Evolutionary conservation across 2,113 vertebrate genomes (phyloP), one percentile per base, ranked within the genome.

Genomic region (Vidua chalybeata): DNA sequence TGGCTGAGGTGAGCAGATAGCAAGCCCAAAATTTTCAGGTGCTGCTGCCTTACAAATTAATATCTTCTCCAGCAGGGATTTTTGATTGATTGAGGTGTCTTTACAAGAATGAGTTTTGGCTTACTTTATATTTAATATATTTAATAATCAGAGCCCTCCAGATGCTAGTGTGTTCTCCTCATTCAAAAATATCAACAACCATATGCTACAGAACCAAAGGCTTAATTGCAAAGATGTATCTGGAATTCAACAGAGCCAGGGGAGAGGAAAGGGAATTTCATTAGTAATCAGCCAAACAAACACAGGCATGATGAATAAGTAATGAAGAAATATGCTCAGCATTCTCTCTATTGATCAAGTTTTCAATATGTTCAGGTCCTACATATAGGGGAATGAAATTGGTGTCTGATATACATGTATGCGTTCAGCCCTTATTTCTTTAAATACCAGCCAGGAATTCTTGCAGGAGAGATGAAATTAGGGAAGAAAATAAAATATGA

Each of bases 131-230:
- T 84, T 94, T 72, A 79, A 86, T 82, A 71, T 90, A 62, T 54
- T 94, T 95, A 96, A 89, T 95, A 96, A 96, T 97, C 93, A 96
- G 79, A 91, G 28, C 24, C 46, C n/a, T 93, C 95, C 96, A 97
- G 91, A 96, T 94, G 93, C 71, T 93, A 61, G 62, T 85, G 41
- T 83, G 63, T 76, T 94, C 46, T 94, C 41, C 49, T 95, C 35
- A 56, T 84, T 91, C 77, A 96, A 85, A 96, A 63, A 35, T 43
- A 68, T 89, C 68, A 91, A 43, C 26, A 54, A 48, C 90, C 90
- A 95, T 94, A 97, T 97, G 96, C 68, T 86, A 35, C 64, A 73
- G 72, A 88, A 96, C 61, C 58, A 88, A 97, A 94, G 43, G 48
- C 85, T 93, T 96, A 93, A 89, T 90, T 94, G 74, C 76, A 93